phyloP scores from a whole-genome alignment of 2,888 invertebrate species.

The Pyrrhosoma nymphula region DNA sequence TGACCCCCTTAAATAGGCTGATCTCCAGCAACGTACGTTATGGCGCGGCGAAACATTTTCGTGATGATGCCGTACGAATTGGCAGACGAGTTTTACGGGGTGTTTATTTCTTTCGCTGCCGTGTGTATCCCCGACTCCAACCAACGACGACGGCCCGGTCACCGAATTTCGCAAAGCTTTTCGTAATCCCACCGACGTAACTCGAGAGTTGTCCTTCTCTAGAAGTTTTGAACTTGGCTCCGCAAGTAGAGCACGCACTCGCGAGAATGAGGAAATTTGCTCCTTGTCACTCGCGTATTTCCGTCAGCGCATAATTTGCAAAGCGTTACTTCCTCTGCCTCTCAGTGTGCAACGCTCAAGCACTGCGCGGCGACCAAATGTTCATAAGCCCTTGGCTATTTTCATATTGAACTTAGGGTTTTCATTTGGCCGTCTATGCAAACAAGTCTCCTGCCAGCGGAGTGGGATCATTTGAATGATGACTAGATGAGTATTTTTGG shows the following conservation, averaged over 20 bases:
- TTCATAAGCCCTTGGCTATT: neutral
- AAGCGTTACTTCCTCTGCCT: neutral
- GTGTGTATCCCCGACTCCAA: neutral
- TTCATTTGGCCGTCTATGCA: neutral
- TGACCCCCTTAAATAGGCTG: too few species aligned
- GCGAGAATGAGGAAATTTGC: neutral
- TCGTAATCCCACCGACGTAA: neutral
- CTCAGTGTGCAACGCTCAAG: neutral
- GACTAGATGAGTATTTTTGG: too few species aligned
- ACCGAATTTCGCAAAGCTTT: neutral
- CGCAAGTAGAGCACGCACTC: neutral
- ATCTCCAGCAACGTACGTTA: too few species aligned
- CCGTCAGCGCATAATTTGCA: neutral
- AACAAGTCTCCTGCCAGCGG: neutral
- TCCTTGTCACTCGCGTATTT: neutral
- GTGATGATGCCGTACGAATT: neutral
- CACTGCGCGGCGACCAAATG: neutral
- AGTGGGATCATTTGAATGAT: neutral
- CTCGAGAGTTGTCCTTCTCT: slow-evolving; percentile 5
- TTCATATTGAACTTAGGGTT: neutral
- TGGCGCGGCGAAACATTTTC: neutral
- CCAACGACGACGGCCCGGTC: neutral
- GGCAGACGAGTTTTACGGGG: neutral
- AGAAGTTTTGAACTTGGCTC: neutral
- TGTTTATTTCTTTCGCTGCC: neutral